These are phyloP conservation scores for Pyrrhosoma nymphula DNA, from an alignment of 2,888 invertebrate species.

Conservation along the genomic window DNA sequence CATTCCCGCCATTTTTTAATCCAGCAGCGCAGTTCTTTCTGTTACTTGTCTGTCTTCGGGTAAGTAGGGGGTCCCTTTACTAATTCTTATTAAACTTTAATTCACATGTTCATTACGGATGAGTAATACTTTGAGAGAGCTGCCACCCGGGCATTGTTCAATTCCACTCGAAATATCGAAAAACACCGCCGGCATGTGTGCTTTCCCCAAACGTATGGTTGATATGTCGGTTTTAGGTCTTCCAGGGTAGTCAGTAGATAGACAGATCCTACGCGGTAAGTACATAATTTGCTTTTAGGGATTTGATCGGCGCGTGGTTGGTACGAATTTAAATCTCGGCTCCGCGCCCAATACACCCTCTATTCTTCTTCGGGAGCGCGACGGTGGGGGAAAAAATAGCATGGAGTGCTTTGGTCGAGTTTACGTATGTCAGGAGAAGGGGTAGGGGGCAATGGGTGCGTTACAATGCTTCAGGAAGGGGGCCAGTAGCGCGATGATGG, in stretches of 20 bases:
- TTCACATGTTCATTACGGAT: background rate
- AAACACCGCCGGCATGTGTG: no score
- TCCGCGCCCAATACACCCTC: background rate
- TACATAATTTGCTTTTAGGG: background rate
- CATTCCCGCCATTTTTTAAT: constrained; percentile 62
- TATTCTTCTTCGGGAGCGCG: background rate
- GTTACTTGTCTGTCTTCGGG: background rate
- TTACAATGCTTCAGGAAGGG: constrained; percentile 64
- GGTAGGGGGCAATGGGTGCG: constrained; percentile 60
- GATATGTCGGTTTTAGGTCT: no score
- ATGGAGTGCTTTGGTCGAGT: constrained; percentile 59
- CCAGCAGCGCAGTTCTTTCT: background rate
- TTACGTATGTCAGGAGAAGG: constrained; percentile 2
- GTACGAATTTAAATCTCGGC: constrained; percentile 46
- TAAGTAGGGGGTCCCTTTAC: background rate
- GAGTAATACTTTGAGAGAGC: no score
- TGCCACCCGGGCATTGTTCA: background rate
- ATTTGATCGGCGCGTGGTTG: background rate
- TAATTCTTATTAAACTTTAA: background rate
- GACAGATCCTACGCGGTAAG: background rate
- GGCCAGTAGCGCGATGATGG: constrained; percentile 50
- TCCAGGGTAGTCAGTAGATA: background rate
- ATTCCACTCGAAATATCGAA: background rate
- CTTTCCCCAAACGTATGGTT: no score
- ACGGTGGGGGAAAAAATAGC: background rate